A percentile compares a stretch with the other conserved stretches of the same genome.
Conservation (phyloP, 1,140 invertebrate species). For the Centruroides sculpturatus region DNA sequence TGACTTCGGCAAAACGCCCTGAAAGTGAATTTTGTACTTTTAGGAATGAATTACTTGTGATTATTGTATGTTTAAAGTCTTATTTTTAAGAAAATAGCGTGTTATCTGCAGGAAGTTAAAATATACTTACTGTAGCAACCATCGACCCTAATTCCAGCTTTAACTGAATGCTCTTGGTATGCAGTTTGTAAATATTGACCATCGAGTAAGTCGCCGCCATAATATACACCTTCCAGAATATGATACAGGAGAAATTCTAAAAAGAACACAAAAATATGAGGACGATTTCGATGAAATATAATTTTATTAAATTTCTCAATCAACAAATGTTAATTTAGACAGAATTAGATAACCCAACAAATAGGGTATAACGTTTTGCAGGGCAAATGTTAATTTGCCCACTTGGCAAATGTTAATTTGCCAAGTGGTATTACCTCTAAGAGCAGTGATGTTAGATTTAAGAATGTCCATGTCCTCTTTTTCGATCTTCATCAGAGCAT, state of each 20-base stretch:
- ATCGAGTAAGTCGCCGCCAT: conserved; percentile 20
- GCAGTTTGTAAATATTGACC: conserved; percentile 21
- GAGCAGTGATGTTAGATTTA: conserved; percentile 19
- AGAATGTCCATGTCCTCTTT: conserved; percentile 18
- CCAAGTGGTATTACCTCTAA: conserved; percentile 16
- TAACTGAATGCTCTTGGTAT: conserved; percentile 13
- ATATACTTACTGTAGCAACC: conserved; percentile 19
- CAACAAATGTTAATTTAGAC: too few relatives aligned
- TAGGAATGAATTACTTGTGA: too few relatives aligned
- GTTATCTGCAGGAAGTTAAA: neutral
- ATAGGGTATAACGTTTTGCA: too few relatives aligned
- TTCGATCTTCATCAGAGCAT: conserved; percentile 21
- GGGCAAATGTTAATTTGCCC: too few relatives aligned
- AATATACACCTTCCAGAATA: conserved; percentile 18
- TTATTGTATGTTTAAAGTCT: too few relatives aligned
- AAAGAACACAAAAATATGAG: neutral
- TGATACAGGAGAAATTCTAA: conserved; percentile 21
- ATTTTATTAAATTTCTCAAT: neutral
- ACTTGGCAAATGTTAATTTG: too few relatives aligned
- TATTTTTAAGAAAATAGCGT: too few relatives aligned
- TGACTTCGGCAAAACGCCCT: conserved; percentile 21
- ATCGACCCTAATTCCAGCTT: conserved; percentile 20
- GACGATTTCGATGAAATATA: neutral
- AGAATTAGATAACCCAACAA: too few relatives aligned
- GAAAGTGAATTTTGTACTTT: neutral